Evolutionary conservation across 1,140 invertebrate genomes (phyloP).

Genomic region (Eurosta solidaginis): DNA sequence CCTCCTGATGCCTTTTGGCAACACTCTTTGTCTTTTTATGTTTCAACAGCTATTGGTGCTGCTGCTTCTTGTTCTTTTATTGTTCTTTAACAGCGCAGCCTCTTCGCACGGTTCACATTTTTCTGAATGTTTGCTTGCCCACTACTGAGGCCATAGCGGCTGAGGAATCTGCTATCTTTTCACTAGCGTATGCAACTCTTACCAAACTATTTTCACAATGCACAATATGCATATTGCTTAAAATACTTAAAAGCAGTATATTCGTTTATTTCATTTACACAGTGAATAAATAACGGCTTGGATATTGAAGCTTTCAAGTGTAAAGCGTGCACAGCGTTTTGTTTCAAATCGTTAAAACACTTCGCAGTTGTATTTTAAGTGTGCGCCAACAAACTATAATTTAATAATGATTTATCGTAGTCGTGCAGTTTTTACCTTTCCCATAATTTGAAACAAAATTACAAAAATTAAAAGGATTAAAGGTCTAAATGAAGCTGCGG

Average conservation of each 20-base stretch:
- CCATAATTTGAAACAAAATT: not conserved
- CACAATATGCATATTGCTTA: not conserved
- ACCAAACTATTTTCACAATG: not conserved
- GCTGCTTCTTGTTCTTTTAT: conserved; percentile 12
- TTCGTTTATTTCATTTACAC: too few species aligned
- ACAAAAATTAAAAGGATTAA: too few species aligned
- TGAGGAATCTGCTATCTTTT: not conserved
- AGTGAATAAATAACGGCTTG: too few species aligned
- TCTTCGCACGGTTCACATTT: conserved; percentile 13
- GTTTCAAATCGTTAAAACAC: not conserved
- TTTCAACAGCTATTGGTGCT: not conserved
- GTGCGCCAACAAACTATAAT: not conserved
- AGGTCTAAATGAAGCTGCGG: not conserved
- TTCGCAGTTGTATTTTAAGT: not conserved
- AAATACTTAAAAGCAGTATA: not conserved
- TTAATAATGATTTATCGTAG: not conserved
- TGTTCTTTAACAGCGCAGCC: conserved; percentile 14
- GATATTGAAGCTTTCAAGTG: not conserved
- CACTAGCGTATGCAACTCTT: not conserved
- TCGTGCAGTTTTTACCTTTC: not conserved
- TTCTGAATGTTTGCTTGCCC: conserved; percentile 1
- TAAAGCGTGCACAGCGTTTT: not conserved
- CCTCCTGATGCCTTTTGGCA: not conserved
- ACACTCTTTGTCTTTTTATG: not conserved
- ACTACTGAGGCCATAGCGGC: not conserved